Conservation (phyloP, 1,140 invertebrate genomes). For the Caenorhabditis briggsae region DNA sequence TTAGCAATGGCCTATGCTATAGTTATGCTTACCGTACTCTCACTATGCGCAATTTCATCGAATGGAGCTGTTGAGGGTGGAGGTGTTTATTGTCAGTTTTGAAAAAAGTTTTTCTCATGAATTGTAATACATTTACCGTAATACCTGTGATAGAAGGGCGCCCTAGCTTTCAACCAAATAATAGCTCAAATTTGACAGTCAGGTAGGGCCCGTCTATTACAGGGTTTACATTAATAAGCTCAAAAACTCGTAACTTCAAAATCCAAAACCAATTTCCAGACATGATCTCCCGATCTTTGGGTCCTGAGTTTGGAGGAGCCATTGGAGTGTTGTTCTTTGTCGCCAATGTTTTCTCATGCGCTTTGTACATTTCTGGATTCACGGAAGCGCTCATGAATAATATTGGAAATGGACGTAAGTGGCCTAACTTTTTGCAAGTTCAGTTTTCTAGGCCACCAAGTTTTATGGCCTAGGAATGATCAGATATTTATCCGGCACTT, state of each 20-base stretch:
- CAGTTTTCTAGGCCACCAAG: neutral
- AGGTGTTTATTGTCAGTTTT: conserved; percentile 92
- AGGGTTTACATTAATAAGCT: neutral
- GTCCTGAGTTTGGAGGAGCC: conserved; percentile 97
- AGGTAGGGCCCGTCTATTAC: too few species aligned
- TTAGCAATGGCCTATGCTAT: conserved; percentile 94
- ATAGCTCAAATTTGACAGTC: too few species aligned
- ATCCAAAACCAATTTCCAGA: conserved; percentile 78
- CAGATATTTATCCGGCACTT: too few species aligned
- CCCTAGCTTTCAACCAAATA: too few species aligned
- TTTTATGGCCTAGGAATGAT: neutral
- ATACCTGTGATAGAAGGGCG: too few species aligned
- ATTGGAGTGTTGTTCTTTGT: conserved; percentile 98
- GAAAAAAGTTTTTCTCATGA: conserved; percentile 24
- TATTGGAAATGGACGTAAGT: conserved; percentile 67
- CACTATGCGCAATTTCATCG: conserved; percentile 97
- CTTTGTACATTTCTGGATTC: conserved; percentile 77
- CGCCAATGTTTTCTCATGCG: conserved; percentile 84
- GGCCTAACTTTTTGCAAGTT: neutral
- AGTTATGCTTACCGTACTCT: conserved; percentile 93
- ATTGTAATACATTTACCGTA: neutral
- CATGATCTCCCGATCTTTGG: conserved; percentile 97
- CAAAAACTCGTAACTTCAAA: conserved; percentile 30
- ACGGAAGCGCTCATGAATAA: conserved; percentile 76
- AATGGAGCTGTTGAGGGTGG: conserved; percentile 99